These are phyloP conservation scores for Lasioglossum morio DNA, from an alignment of 2,888 invertebrate genomes.

Conservation along the genomic window DNA sequence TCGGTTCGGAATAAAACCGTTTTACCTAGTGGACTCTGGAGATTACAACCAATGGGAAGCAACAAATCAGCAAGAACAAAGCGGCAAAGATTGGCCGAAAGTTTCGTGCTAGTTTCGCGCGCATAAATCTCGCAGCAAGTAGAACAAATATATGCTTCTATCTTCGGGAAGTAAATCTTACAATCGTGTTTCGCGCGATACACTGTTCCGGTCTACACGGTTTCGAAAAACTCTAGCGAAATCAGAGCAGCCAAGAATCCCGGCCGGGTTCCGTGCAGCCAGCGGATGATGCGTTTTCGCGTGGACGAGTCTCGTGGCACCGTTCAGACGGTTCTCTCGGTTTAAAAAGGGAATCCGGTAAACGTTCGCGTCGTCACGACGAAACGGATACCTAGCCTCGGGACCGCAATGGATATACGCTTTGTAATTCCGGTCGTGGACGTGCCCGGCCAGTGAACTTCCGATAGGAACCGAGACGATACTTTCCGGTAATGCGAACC, in stretches of 20 bases:
- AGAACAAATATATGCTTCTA: neutral
- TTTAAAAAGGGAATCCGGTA: neutral
- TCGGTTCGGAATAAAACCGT: neutral
- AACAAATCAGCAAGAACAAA: constrained; percentile 5
- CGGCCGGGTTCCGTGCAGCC: neutral
- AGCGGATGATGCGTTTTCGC: neutral
- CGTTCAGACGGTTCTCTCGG: constrained; percentile 12
- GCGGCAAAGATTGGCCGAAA: neutral
- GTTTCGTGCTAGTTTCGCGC: constrained; percentile 2
- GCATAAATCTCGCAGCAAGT: neutral
- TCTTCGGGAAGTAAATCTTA: neutral
- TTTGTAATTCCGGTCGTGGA: constrained; percentile 52
- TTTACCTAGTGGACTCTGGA: neutral
- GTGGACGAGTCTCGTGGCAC: neutral
- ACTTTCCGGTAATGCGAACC: constrained; percentile 29
- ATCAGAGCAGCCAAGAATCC: neutral
- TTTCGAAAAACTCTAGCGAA: neutral
- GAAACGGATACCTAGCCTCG: constrained; percentile 53
- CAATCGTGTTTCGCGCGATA: neutral
- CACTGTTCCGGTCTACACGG: neutral
- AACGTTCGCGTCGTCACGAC: constrained; percentile 32
- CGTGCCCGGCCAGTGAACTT: constrained; percentile 45
- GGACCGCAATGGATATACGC: constrained; percentile 48
- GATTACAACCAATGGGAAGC: neutral
- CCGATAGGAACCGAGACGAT: constrained; percentile 34